A percentile compares a stretch with the other conserved stretches of the same genome.
Evolutionary conservation across 2,797 vertebrate species (phyloP).

Genomic region (Hydrolagus colliei): DNA sequence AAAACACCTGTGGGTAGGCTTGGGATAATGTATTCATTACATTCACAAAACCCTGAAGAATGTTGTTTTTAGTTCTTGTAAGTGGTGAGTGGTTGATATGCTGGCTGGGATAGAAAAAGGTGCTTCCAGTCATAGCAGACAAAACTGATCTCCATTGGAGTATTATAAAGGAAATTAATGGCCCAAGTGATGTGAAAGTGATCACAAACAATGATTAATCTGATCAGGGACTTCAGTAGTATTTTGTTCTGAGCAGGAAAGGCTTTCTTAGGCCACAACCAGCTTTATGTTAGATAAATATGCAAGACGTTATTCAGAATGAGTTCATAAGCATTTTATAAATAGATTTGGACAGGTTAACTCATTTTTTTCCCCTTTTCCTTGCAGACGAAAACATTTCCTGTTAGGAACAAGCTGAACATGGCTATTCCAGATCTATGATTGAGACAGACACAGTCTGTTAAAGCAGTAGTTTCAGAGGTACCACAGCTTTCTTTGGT

Average conservation of each 20-base stretch:
- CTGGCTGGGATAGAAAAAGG: background rate
- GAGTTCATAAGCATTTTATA: background rate
- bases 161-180: slow-evolving; percentile 18
- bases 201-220: too few species aligned
- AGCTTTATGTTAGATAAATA: background rate
- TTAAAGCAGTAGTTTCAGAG: background rate
- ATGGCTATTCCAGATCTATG: slow-evolving; percentile 1
- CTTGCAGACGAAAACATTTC: background rate
- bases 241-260: too few species aligned
- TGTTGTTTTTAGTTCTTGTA: background rate
- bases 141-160: too few species aligned
- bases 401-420: background rate
- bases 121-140: too few species aligned
- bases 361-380: background rate
- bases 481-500: background rate
- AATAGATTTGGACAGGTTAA: slow-evolving; percentile 9
- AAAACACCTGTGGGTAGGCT: background rate
- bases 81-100: background rate
- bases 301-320: background rate
- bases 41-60: slow-evolving; percentile 14
- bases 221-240: too few species aligned
- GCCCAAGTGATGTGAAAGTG: background rate
- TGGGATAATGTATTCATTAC: background rate
- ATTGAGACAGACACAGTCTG: background rate
- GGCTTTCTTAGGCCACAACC: too few species aligned